Base-by-base conservation (phyloP, 2,113 vertebrate genomes). In the Zonotrichia leucophrys region DNA sequence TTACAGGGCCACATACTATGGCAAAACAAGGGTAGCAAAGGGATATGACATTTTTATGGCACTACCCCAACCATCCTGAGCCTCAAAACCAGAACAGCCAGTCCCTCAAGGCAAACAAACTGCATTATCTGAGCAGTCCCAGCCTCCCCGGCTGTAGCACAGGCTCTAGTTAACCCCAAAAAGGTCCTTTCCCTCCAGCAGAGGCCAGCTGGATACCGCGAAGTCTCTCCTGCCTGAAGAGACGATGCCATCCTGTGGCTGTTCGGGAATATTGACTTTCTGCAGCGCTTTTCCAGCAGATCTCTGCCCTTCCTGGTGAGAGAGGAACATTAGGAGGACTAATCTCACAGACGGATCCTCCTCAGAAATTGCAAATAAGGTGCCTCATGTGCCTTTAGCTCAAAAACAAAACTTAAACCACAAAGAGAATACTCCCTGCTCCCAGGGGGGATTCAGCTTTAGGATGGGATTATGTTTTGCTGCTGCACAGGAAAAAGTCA, bases 171-270 rank as follows among this genome's bases (percentile, higher is more conserved):
- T 95, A 92, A 90, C 50, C 55, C 83, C 55, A 9, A 17, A 42
- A 80, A 59, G 15, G 42, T 66, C 21, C 53, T 78, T 56, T 56
- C 1, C 13, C 46, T 47, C 21, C 46, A 47, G 1, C n/a, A 27
- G 42, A 62, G 25, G 39, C 12, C 58, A 22, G 53, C 49, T 14
- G 67, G 62, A 28, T 53, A 22, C 10, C 2, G 14, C 27, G 27
- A 44, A 33, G 44, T 19, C 30, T 86, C 23, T 92, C 64, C 56
- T 37, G 13, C 5, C 1, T 28, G 83, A 92, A 66, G 69, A 52
- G 83, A 91, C 8, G 20, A 60, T 94, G 94, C 94, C 92, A 94
- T 87, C 95, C 76, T 80, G 62, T 94, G 92, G 90, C 83, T 64
- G 74, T 16, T 90, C 0, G 3, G 78, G 63, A 89, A 83, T 9